Conservation (phyloP, 2,113 vertebrate genomes). For the Struthidea cinerea region DNA sequence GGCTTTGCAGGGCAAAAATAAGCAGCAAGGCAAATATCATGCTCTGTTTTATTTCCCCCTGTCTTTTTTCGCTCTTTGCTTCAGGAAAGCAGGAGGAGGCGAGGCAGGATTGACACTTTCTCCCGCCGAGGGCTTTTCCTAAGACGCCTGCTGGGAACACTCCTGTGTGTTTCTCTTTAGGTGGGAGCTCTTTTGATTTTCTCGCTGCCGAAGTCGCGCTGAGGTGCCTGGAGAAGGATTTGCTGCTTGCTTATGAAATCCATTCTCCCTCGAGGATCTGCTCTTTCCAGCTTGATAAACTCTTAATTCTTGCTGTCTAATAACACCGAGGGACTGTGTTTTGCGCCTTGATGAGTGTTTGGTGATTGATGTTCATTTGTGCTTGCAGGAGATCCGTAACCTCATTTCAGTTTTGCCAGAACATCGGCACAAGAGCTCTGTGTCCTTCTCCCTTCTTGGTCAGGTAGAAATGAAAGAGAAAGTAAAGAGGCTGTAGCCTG, state of each 20-base stretch:
- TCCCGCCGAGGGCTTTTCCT: not conserved
- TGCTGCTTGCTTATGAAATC: constrained; percentile 43
- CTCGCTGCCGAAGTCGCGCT: not conserved
- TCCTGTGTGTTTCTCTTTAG: constrained; percentile 20
- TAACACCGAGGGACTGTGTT: not conserved
- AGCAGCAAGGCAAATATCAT: not conserved
- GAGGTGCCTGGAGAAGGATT: constrained; percentile 22
- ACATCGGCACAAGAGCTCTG: not conserved
- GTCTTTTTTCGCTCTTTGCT: not conserved
- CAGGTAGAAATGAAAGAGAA: not conserved
- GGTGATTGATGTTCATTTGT: constrained; percentile 12
- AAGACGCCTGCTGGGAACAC: not conserved
- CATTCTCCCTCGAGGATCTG: constrained; percentile 45
- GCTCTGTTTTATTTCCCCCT: not conserved
- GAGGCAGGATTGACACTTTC: not conserved
- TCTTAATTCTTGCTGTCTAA: constrained; percentile 28
- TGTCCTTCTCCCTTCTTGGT: not conserved
- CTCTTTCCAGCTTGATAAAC: constrained; percentile 61
- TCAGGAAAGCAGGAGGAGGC: not conserved
- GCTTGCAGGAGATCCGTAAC: not conserved
- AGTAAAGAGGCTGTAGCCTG: not conserved
- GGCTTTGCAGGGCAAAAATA: not conserved
- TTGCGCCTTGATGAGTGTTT: not conserved
- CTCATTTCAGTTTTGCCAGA: constrained; percentile 3
- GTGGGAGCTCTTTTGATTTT: constrained; percentile 50